These are phyloP conservation scores for Cnemophilus loriae DNA, from an alignment of 2,113 vertebrate genomes.

Conservation along the genomic window DNA sequence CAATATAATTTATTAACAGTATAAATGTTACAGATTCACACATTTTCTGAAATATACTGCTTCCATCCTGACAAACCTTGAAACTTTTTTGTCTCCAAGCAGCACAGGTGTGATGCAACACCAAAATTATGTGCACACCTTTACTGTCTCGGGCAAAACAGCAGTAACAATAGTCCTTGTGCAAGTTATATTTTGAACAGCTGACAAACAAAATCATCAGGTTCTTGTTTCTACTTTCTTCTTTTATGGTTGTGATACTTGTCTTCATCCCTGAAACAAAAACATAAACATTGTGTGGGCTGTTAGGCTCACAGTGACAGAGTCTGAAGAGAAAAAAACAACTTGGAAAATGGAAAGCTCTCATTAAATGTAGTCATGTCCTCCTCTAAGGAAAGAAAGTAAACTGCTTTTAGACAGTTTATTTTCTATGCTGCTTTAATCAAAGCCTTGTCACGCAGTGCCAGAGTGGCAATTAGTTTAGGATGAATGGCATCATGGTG, in stretches of 20 bases:
- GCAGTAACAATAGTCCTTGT: neutral
- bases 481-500: neutral
- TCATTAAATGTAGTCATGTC: neutral
- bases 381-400: neutral
- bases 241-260: constrained; percentile 77
- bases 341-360: neutral
- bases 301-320: neutral
- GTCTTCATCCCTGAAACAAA: constrained; percentile 79
- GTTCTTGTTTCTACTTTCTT: constrained; percentile 72
- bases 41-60: neutral
- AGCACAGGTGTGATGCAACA: neutral
- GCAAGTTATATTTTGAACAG: neutral
- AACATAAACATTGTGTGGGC: neutral
- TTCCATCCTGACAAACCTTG: neutral
- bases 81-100: neutral
- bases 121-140: fast-evolving
- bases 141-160: neutral
- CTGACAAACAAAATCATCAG: neutral
- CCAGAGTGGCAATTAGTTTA: neutral
- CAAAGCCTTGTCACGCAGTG: neutral
- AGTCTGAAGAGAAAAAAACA: neutral
- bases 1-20: neutral
- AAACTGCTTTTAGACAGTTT: neutral
- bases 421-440: neutral
- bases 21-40: neutral